Evolutionary conservation across 1,140 invertebrate species (phyloP).

Genomic region (Thaumatotibia leucotreta): DNA sequence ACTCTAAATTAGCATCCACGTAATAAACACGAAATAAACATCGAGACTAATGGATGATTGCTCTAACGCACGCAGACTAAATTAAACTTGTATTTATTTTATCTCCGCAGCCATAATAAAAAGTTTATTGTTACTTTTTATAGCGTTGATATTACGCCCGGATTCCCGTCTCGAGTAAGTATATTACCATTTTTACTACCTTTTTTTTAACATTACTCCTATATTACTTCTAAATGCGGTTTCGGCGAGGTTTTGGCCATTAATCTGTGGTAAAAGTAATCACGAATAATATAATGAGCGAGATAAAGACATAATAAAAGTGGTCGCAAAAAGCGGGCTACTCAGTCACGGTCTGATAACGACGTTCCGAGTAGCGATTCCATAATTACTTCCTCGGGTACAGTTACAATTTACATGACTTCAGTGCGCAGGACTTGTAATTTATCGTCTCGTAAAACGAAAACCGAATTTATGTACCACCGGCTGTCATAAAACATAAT

Average conservation of each 20-base stretch:
- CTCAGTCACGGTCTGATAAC: slow-evolving; percentile 50
- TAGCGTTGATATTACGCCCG: slow-evolving; percentile 43
- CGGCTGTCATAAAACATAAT: slow-evolving; percentile 69
- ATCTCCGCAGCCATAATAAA: slow-evolving; percentile 57
- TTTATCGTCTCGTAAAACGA: slow-evolving; percentile 68
- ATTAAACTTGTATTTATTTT: slow-evolving; percentile 63
- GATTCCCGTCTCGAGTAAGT: slow-evolving; percentile 10
- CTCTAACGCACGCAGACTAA: slow-evolving; percentile 24
- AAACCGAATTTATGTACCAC: slow-evolving; percentile 65
- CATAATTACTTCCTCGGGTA: slow-evolving; percentile 46
- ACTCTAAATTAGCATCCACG: slow-evolving; percentile 52
- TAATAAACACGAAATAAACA: slow-evolving; percentile 61
- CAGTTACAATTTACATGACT: slow-evolving; percentile 23
- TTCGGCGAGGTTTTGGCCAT: neutral
- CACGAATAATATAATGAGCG: slow-evolving; percentile 33
- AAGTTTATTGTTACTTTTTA: slow-evolving; percentile 68
- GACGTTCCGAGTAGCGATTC: slow-evolving; percentile 43
- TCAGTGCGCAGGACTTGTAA: slow-evolving; percentile 36
- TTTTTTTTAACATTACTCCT: neutral
- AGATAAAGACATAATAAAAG: slow-evolving; percentile 28
- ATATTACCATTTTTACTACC: slow-evolving; percentile 10
- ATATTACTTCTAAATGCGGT: slow-evolving; percentile 5
- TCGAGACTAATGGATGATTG: slow-evolving; percentile 66
- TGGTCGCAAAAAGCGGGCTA: slow-evolving; percentile 35
- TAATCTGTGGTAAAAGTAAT: slow-evolving; percentile 17